Evolutionary conservation across 2,888 invertebrate genomes (phyloP), one percentile per base, ranked within the genome.

Genomic region (Atethmia centrago): DNA sequence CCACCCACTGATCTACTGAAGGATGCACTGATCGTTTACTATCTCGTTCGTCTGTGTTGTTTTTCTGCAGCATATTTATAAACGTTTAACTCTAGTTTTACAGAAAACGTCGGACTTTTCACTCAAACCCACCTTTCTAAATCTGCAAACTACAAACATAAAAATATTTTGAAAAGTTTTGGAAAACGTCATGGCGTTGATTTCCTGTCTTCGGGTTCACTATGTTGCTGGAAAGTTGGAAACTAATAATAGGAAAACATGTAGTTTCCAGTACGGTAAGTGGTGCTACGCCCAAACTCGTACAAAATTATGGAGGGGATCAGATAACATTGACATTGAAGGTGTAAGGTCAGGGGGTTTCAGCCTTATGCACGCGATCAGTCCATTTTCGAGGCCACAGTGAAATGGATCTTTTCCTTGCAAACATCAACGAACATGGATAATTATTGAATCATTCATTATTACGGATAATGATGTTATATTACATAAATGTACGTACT

Each of bases 321-420:
- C 90, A 87, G 91, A 91, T 91, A 91, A 90, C 93, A 93, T 92
- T 94, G 93, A 91, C 93, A 92, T 94, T 93, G 92, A 58, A 67
- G 75, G 86, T 79, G 82, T 84, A 86, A 90, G 91, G 90, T 90
- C 90, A 87, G 83, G 86, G 86, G 88, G 89, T 86, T 87, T 80
- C 81, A 77, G 79, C 83, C 81, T 83, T 85, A 84, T 85, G 89
- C 94, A 94, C 94, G 94, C 94, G 90, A 94, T 88, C 90, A 85
- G 85, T 89, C 88, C 89, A 91, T 94, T 93, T 91, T 88, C 87
- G 90, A 91, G 92, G 92, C 86, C 89, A 82, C 82, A 81, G 79
- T 72, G 58, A 80, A 87, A 80, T 76, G 65, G 74, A 80, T 80
- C 55, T 65, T 62, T 74, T 72, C 71, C 71, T 72, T 74, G 82